Conservation (phyloP, 2,797 vertebrate genomes). For the Parauchenoglanis ngamensis region DNA sequence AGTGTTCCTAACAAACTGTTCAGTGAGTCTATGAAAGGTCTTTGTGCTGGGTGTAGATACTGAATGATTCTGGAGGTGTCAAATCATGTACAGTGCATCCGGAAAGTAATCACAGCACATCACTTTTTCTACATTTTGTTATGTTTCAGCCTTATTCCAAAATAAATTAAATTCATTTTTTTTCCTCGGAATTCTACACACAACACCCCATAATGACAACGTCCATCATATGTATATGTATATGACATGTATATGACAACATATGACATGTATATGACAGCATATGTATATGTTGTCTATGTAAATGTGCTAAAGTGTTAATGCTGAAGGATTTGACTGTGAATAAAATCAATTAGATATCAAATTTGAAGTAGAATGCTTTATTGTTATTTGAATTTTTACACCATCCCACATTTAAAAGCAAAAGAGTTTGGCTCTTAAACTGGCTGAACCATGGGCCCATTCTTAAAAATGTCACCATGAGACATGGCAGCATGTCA, state of each 20-base stretch:
- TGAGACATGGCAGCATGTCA: constrained; percentile 12
- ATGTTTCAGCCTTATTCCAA: too few species aligned
- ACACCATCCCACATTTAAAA: not conserved
- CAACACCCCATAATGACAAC: too few species aligned
- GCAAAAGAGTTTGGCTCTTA: not conserved
- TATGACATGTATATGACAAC: too few species aligned
- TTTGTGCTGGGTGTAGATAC: not conserved
- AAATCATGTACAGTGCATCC: not conserved
- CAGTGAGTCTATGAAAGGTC: not conserved
- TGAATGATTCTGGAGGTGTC: not conserved
- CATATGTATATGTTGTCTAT: not conserved
- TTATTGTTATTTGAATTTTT: not conserved
- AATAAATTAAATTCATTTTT: too few species aligned
- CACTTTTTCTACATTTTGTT: too few species aligned
- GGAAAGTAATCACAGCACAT: too few species aligned
- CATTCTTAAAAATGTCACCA: constrained; percentile 9
- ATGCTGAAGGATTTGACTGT: not conserved
- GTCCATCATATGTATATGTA: too few species aligned
- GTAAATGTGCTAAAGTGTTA: not conserved
- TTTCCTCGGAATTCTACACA: too few species aligned
- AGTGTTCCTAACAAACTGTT: not conserved
- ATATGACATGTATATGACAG: too few species aligned
- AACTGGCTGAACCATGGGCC: not conserved
- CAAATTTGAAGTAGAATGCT: not conserved
- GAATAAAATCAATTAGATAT: not conserved